Evolutionary conservation across 2,797 vertebrate species (phyloP), one percentile per base, ranked within the genome.

Genomic region (Denticeps clupeoides): DNA sequence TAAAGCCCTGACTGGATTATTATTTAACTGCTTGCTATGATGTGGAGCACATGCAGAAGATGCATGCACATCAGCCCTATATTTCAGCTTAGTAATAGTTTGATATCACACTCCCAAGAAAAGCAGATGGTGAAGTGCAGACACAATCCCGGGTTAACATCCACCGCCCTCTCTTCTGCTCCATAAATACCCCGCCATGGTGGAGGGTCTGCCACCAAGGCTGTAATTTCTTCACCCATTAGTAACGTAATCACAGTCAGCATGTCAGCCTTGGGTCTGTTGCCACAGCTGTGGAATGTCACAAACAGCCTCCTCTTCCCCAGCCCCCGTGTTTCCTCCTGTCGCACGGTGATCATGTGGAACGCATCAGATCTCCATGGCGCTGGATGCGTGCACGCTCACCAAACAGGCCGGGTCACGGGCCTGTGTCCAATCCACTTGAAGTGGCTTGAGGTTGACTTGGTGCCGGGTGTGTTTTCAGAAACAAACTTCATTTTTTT

Each of bases 221-320:
- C 56, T 31, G 73, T 72, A 65, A 78, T 81, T 77, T 79, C 58
- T 66, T 56, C 62, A 62, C 55, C 70, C 75, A 65, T 76, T 65
- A 68, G 62, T 60, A 67, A 60, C 54, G 66, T 83, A 83, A 83
- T 83, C 67, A 75, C 71, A 73, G 71, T 44, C 11, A 70, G 58
- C 43, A 51, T 45, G 63, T 69, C 71, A 64, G 70, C 65, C 45
- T 4, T 41, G 59, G 66, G 68, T 67, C 50, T 43, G 49, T 54
- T 33, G 53, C 62, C 63, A 72, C 80, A 81, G 78, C 78, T 81
- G 75, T 49, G 45, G 67, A 60, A 62, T 65, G 64, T 59, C 65
- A 63, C 60, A 60, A 50, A 57, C 21, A 31, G 32, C 43, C 38
- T 19, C 35, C n/a, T 38, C 37, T 31, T 45, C 47, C 42, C 10